Base-by-base conservation (phyloP, 2,888 invertebrate genomes). In the Periphyllus acericola region DNA sequence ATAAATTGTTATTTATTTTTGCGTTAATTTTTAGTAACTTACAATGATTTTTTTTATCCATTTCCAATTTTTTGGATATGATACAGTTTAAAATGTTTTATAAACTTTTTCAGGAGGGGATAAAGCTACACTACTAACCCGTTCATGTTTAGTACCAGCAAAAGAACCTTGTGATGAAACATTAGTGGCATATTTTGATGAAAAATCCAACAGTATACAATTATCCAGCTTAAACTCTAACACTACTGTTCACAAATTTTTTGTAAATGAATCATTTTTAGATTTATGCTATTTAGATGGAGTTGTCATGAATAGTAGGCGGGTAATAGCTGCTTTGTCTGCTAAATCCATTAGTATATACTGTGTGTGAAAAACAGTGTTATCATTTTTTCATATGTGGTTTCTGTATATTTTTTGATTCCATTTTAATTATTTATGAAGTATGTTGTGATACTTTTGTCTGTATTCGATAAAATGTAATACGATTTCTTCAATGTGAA, bases 251-350 rank as follows among this genome's bases (percentile, higher is more conserved):
- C 60, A 87, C 9, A 87, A 87, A n/a, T 87, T 75, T 66, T 2
- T 17, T 5, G 74, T 87, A 11, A 21, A 60, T 3, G 87, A 87
- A 40, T 46, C n/a, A 1, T 25, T 81, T 74, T 66, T 81, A 66
- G 87, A 87, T 66, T n/a, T 87, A n/a, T 87, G 87, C 25, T 46
- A 21, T n/a, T 81, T 87, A 46, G 32, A 66, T 5, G 66, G 66
- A 25, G 0, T 87, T 8, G 9, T 66, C 5, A 75, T 40, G 4
- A 66, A 81, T 46, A 74, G 40, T 11, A 81, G 87, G 34, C 87
- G 87, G 5, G n/a, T 29, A n/a, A 17, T 87, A 32, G 87, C 87
- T 60, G 81, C 29, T 40, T 66, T 87, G 68, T 87, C 87, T 66
- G 81, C 74, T n/a, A 32, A 25, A 40, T 36, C 40, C 21, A 1